These are phyloP conservation scores for Thalassarche chlororhynchos DNA, from an alignment of 2,113 vertebrate species.

Conservation along the genomic window DNA sequence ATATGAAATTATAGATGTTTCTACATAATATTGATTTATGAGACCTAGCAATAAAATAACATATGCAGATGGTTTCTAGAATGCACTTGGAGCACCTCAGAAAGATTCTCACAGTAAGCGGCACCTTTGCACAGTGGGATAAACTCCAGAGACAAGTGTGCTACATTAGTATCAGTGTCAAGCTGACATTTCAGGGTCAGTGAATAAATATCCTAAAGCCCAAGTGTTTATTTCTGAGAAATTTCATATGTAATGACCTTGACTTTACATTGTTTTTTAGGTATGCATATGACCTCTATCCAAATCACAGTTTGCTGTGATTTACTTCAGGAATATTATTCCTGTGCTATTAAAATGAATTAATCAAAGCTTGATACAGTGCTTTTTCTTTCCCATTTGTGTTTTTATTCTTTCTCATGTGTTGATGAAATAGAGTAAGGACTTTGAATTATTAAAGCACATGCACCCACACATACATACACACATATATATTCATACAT, in stretches of 20 bases:
- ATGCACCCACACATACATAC: neutral
- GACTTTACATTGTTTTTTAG: constrained; percentile 19
- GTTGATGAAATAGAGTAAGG: neutral
- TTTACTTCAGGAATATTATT: constrained; percentile 25
- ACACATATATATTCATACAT: neutral
- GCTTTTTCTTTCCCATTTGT: neutral
- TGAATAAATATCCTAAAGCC: constrained; percentile 68
- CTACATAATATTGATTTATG: constrained; percentile 56
- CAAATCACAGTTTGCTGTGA: constrained; percentile 16
- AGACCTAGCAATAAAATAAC: constrained; percentile 46
- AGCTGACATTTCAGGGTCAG: constrained; percentile 74
- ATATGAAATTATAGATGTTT: constrained; percentile 50
- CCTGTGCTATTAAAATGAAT: constrained; percentile 4
- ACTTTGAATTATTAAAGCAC: constrained; percentile 21
- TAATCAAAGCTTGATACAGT: neutral
- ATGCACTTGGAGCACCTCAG: constrained; percentile 14
- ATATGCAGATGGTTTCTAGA: constrained; percentile 41
- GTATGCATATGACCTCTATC: neutral
- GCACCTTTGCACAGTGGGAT: constrained; percentile 12
- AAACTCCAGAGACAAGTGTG: constrained; percentile 47
- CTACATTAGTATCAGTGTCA: constrained; percentile 62
- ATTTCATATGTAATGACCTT: constrained; percentile 57
- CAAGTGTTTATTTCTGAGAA: constrained; percentile 68
- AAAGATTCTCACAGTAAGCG: constrained; percentile 42
- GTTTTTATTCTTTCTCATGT: neutral